Base-by-base conservation (phyloP, 2,797 vertebrate genomes). In the Brachymystax lenok region DNA sequence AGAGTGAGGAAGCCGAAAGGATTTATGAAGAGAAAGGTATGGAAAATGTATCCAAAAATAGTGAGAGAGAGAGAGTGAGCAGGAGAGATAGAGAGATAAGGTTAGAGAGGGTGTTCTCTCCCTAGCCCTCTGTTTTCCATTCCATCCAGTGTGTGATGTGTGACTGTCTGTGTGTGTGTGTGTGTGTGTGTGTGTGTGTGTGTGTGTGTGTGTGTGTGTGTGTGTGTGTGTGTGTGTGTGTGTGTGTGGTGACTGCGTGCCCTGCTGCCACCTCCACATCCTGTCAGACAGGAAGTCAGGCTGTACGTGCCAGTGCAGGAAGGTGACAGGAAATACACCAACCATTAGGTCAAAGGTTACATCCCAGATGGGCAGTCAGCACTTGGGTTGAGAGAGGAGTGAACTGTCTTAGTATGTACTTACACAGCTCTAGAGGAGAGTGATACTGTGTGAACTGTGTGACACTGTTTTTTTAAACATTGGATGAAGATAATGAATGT, bases 281-380 rank as follows among this genome's bases (percentile, higher is more conserved):
- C 92, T 88, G 89, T 76, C 82, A 30, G 74, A 73, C 87, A 89
- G 91, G 91, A 93, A 92, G 84, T 87, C 24, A 82, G 85, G 82
- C 84, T 86, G 86, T 76, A 56, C 81, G 84, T 85, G 83, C 78
- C 84, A 78, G 84, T 80, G 69, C 74, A 80, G 83, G 79, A 69
- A 88, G 83, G 85, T 84, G 88, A 86, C 75, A 80, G 88, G 86
- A 91, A 86, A 79, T 81, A 73, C 21, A 68, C 66, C 66, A 33
- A 7, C 81, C 81, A 81, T 83, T 79, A 82, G 84, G 85, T 90
- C 87, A 77, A 73, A 51, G 75, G 84, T 73, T 86, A 86, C 56
- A 71, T 84, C 54, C 75, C 80, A 77, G 74, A 85, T 71, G 75
- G 56, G 75, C 64, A 80, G 61, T 81, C 73, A 81, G 85, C 76